These are phyloP conservation scores for Rhopalosiphum padi DNA, from an alignment of 1,140 invertebrate genomes.

Conservation along the genomic window DNA sequence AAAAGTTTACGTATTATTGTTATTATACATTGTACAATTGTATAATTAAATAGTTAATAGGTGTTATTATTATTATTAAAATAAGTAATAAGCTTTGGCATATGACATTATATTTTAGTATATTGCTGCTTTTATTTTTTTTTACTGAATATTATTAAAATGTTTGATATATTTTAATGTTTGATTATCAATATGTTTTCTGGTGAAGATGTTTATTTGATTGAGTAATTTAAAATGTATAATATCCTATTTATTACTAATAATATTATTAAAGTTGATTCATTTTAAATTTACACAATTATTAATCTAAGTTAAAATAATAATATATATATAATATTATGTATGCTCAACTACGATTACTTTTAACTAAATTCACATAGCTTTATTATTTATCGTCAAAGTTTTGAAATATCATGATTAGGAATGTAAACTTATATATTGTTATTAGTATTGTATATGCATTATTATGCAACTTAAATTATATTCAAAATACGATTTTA, in stretches of 20 bases:
- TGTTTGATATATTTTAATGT: neutral
- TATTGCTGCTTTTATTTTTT: neutral
- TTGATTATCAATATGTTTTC: neutral
- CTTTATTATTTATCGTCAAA: neutral
- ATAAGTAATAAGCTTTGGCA: neutral
- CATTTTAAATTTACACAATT: neutral
- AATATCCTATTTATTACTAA: neutral
- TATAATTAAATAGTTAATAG: neutral
- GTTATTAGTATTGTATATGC: neutral
- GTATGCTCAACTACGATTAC: neutral
- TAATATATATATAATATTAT: too few relatives aligned
- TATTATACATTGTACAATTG: neutral
- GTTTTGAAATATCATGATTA: constrained; percentile 5
- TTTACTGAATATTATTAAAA: neutral
- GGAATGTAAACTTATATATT: neutral
- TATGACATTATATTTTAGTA: neutral
- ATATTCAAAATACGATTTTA: neutral
- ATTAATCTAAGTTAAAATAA: neutral
- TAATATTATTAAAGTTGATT: neutral
- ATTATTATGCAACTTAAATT: neutral
- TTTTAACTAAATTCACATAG: neutral
- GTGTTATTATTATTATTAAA: too few relatives aligned
- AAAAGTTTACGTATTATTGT: neutral
- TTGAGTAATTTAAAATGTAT: neutral
- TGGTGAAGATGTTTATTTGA: neutral